Base-by-base conservation (phyloP, 2,113 vertebrate genomes). In the Neoarius graeffei region DNA sequence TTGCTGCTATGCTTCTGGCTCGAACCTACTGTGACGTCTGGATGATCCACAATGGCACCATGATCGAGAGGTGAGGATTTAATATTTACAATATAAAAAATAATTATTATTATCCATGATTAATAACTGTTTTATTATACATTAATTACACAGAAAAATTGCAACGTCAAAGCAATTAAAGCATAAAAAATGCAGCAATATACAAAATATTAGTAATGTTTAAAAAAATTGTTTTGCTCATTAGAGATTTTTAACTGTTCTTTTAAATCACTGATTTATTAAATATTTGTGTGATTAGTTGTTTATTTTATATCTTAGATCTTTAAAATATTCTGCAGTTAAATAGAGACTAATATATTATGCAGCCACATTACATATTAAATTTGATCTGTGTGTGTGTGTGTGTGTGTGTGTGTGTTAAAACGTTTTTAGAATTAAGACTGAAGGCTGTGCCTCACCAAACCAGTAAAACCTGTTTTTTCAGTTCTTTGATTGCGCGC, bases 41-140 rank as follows among this genome's bases (percentile, higher is more conserved):
- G 98, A 99, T 99, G 97, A 99, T 99, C 95, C 97, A 99, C 86
- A 99, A 99, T 82, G 98, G 98, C 79, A 99, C 98, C 87, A 96
- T 99, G 93, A 99, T 99, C 90, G 98, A 99, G 96, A 99, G 98
- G 98, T 99, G 95, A 88, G 91, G 60, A 7, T 27, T 19, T 17
- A 52, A 48, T 60, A 48, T 3, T 14, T 11, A 23, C 52, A 30
- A 74, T 25, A 66, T 8, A 0, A 20, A 17, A 59, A 8, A 54
- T 35, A 6, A 19, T 14, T 19, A 60, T 15, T 3, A 15, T 74
- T 74, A n/a, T 74, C 17, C 23, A 15, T n/a, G 20, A 4, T n/a
- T 48, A 59, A 85, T 60, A 20, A 85, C 54, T n/a, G 30, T n/a
- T 85, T 76, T 10, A 76, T 50, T 59, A 74, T 10, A 60, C 9